Conservation (phyloP, 2,888 invertebrate species). For the Coelopa pilipes region DNA sequence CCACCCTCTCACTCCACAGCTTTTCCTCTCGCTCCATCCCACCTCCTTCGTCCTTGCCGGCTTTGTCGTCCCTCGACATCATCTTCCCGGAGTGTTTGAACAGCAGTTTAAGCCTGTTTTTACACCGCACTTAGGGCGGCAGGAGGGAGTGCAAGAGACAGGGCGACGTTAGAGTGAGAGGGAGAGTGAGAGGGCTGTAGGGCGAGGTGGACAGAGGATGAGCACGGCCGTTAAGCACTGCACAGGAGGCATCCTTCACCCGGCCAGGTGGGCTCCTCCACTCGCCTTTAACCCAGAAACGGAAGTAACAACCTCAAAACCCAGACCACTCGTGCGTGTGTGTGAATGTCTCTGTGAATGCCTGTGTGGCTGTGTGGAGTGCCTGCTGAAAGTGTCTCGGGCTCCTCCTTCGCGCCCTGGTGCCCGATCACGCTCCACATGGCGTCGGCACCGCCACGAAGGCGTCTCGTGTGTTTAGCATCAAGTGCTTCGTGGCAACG, state of each 20-base stretch:
- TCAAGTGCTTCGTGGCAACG: no score
- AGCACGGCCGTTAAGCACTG: conserved; percentile 2
- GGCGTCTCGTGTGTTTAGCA: no score
- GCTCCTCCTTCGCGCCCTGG: background rate
- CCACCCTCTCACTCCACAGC: background rate
- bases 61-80: conserved; percentile 8
- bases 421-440: background rate
- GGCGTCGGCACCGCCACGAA: background rate
- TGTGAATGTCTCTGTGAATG: no score
- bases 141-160: background rate
- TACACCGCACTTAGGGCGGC: conserved; percentile 33
- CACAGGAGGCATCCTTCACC: background rate
- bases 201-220: background rate
- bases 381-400: no score
- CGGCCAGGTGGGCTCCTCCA: background rate
- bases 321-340: background rate
- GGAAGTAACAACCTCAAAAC: background rate
- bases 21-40: background rate
- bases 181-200: background rate
- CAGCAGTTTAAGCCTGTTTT: conserved; percentile 45
- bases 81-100: conserved; percentile 41
- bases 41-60: background rate
- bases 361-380: no score
- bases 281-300: conserved; percentile 21
- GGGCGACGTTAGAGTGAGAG: background rate